Evolutionary conservation across 2,797 vertebrate species (phyloP), one percentile per base, ranked within the genome.

Genomic region (Pagetopsis macropterus): DNA sequence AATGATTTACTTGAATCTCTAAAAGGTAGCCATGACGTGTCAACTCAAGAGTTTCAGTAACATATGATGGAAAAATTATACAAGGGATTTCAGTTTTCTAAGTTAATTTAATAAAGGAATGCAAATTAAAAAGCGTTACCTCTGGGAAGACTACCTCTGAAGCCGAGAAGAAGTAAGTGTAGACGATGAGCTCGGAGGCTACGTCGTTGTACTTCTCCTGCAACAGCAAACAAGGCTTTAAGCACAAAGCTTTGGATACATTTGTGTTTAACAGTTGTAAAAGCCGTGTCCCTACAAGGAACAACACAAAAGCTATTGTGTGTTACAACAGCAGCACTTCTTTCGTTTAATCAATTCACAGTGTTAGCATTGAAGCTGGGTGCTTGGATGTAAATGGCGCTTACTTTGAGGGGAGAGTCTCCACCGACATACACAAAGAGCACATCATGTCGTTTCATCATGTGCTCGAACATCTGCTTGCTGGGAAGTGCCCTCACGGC

Each of bases 121-220:
- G 31, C 10, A 43, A 31, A 46, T 64, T 69, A 15, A 59, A 27
- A 71, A 54, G 48, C 3, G 56, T 93, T 94, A 99, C 98, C 98
- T 98, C 93, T 27, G 98, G 96, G 71, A 99, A 84, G 58, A 96
- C 94, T 45, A 98, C 96, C 92, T 98, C 97, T 55, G 94, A 94
- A 46, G 97, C 96, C 15, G 96, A 98, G 95, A 98, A 99, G 94
- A 99, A 99, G 81, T 98, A 97, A 0, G 97, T 97, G 87, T 98
- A 98, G 65, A 99, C 97, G 64, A 99, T 98, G 89, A 99, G 95
- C 93, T 99, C 97, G 41, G 97, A 95, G 65, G 98, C 98, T 62
- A 96, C 96, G 64, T 99, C 97, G 69, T 95, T 95, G 87, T 97
- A 99, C 83, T 97, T 99, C 91, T 99, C 98, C 98, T 99, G 93